Evolutionary conservation across 2,113 vertebrate species (phyloP).

Genomic region (Mystacornis crossleyi): DNA sequence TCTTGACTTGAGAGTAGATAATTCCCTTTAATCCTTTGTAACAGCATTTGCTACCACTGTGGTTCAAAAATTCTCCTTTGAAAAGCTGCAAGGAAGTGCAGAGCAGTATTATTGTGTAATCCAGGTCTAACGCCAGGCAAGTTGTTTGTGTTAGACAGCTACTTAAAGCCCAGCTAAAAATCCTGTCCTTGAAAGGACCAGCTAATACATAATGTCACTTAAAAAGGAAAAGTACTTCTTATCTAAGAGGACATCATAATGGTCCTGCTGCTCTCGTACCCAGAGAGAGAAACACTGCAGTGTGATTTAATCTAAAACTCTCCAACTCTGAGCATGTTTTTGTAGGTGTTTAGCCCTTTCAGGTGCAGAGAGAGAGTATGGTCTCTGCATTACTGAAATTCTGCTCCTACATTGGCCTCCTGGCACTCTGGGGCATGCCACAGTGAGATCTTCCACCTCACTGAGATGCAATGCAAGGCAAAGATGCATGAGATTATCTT

Average conservation of each 20-base stretch:
- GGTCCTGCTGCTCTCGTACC: not conserved
- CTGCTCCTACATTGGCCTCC: not conserved
- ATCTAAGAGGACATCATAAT: not conserved
- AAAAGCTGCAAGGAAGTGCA: not conserved
- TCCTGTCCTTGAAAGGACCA: not conserved
- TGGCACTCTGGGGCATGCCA: rapidly evolving
- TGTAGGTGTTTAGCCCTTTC: not conserved
- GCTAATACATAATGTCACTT: not conserved
- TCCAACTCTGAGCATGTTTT: not conserved
- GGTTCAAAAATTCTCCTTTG: not conserved
- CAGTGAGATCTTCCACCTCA: not conserved
- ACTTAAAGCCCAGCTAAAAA: not conserved
- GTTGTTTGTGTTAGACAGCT: not conserved
- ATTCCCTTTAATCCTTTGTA: not conserved
- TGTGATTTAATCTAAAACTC: not conserved
- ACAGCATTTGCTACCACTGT: not conserved
- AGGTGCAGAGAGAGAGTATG: not conserved
- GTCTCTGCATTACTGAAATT: not conserved
- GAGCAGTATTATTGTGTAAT: not conserved
- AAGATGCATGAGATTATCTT: not conserved
- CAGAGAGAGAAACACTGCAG: not conserved
- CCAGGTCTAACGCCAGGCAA: not conserved
- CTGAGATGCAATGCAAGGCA: not conserved
- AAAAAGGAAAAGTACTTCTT: not conserved
- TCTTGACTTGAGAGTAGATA: not conserved